Evolutionary conservation across 1,140 invertebrate genomes (phyloP).

Genomic region (Drosophila guanche): DNA sequence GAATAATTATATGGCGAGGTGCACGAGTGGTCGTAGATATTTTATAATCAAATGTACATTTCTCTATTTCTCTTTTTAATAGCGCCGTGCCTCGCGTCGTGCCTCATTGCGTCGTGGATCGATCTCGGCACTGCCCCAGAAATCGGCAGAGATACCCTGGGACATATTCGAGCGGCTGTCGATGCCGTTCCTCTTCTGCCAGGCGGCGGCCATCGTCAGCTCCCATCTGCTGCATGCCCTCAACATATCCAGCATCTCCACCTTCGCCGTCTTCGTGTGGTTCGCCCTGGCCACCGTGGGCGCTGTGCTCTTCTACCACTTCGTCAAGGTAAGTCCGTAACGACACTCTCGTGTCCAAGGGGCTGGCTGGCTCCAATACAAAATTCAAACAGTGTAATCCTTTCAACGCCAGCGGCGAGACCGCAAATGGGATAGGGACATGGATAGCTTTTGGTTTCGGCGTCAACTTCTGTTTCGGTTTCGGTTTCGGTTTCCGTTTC

Average conservation of each 20-base stretch:
- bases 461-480: not conserved
- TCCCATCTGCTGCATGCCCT: conserved; percentile 88
- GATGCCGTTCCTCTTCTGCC: conserved; percentile 90
- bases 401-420: conserved; percentile 50
- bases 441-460: conserved; percentile 10
- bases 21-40: not conserved
- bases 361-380: too few relatives aligned
- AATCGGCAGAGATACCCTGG: conserved; percentile 87
- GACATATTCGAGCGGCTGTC: conserved; percentile 90
- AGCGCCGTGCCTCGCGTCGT: conserved; percentile 79
- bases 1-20: conserved; percentile 46
- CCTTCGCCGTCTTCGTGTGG: conserved; percentile 90
- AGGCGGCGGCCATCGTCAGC: conserved; percentile 89
- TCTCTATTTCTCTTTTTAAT: conserved; percentile 5
- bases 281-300: conserved; percentile 88
- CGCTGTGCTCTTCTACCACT: conserved; percentile 91
- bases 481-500: conserved; percentile 58
- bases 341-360: conserved; percentile 32
- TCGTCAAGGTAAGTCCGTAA: conserved; percentile 88
- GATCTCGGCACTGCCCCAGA: conserved; percentile 77
- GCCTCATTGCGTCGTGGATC: conserved; percentile 78
- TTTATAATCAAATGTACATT: conserved; percentile 6
- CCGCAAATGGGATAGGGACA: conserved; percentile 41
- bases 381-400: conserved; percentile 64
- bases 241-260: conserved; percentile 89